Conservation (phyloP, 2,888 invertebrate species). For the Vandiemenella viatica region DNA sequence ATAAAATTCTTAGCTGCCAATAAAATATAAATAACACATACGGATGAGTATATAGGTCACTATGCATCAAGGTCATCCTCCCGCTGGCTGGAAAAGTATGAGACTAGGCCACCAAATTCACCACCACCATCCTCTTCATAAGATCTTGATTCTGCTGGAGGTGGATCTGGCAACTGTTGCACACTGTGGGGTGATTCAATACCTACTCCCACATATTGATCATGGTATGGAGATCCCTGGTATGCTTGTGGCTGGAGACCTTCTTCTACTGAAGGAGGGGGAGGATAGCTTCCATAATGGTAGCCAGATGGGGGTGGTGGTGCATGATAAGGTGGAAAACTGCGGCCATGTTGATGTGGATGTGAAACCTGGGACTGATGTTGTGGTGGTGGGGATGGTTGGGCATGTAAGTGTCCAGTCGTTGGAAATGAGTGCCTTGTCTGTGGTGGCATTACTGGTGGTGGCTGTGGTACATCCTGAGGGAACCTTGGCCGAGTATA, state of each 20-base stretch:
- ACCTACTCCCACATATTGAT: slow-evolving; percentile 15
- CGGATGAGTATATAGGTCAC: neutral
- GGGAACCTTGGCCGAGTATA: slow-evolving; percentile 13
- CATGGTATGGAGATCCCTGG: slow-evolving; percentile 28
- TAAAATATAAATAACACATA: neutral
- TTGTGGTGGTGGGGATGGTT: slow-evolving; percentile 1
- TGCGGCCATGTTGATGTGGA: slow-evolving; percentile 8
- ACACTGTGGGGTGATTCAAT: slow-evolving; percentile 14
- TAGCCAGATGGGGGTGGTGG: slow-evolving; percentile 33
- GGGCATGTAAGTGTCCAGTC: slow-evolving; percentile 7
- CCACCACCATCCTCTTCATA: slow-evolving; percentile 40
- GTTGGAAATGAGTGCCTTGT: slow-evolving; percentile 5
- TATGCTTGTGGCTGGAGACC: slow-evolving; percentile 26
- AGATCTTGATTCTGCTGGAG: slow-evolving; percentile 26
- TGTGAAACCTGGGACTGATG: slow-evolving; percentile 4
- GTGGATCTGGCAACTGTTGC: slow-evolving; percentile 10
- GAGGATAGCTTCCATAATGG: slow-evolving; percentile 32
- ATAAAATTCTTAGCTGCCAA: neutral
- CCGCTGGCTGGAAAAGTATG: slow-evolving; percentile 80
- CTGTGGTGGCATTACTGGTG: slow-evolving; percentile 3
- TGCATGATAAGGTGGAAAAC: slow-evolving; percentile 31
- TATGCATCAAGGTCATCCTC: slow-evolving; percentile 76
- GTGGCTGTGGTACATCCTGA: slow-evolving; percentile 1
- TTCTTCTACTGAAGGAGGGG: slow-evolving; percentile 28
- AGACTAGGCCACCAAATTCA: slow-evolving; percentile 79